Conservation (phyloP, 1,140 invertebrate genomes). For the Caenorhabditis briggsae region DNA sequence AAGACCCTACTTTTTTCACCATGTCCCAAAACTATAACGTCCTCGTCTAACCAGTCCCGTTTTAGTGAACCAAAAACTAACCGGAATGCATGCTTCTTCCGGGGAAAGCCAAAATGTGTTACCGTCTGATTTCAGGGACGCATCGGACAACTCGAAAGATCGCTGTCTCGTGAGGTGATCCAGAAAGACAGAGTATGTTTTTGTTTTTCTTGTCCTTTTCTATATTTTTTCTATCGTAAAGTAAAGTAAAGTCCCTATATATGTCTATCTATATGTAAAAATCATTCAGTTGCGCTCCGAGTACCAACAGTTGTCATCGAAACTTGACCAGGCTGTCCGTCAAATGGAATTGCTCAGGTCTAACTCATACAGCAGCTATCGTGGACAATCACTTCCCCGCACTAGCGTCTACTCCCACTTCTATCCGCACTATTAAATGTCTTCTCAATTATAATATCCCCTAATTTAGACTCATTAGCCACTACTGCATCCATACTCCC, state of each 20-base stretch:
- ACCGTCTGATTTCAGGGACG: conserved; percentile 69
- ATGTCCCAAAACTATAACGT: conserved; percentile 44
- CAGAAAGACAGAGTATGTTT: conserved; percentile 74
- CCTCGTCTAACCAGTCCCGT: conserved; percentile 41
- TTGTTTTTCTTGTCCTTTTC: conserved; percentile 6
- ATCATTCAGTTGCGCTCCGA: conserved; percentile 73
- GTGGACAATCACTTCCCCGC: conserved; percentile 71
- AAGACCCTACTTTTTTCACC: background rate
- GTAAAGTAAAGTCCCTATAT: background rate
- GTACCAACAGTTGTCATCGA: conserved; percentile 71
- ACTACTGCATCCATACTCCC: background rate
- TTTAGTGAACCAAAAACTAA: background rate
- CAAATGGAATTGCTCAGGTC: conserved; percentile 77
- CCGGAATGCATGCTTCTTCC: conserved; percentile 48
- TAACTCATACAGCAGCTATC: conserved; percentile 69
- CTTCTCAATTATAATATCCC: background rate
- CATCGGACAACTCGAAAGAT: conserved; percentile 76
- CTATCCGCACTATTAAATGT: conserved; percentile 76
- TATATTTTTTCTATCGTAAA: background rate
- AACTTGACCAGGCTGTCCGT: conserved; percentile 75
- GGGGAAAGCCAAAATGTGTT: conserved; percentile 10
- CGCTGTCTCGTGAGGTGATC: conserved; percentile 75
- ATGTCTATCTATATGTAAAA: conserved; percentile 4
- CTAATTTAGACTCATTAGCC: too few relatives aligned
- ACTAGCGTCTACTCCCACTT: conserved; percentile 76